These are phyloP conservation scores for Hydrotaea cyrtoneurina DNA, from an alignment of 2,888 invertebrate genomes.

Conservation along the genomic window DNA sequence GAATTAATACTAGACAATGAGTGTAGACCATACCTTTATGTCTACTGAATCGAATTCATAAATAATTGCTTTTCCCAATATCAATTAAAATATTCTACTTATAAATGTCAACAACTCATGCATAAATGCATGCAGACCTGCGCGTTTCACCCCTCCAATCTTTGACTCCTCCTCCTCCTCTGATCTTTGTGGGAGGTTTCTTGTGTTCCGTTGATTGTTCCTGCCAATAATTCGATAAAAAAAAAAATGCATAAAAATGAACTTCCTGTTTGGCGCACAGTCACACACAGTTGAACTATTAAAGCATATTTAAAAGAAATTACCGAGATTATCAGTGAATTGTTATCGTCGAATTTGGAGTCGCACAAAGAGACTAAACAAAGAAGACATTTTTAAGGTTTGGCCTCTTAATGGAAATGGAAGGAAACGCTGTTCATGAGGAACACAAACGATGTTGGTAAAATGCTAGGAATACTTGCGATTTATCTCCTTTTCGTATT, in stretches of 20 bases:
- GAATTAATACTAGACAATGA: too few species aligned
- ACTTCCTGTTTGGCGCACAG: conserved; percentile 17
- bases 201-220: neutral
- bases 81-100: conserved; percentile 13
- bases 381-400: conserved; percentile 58
- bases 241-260: conserved; percentile 33
- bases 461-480: conserved; percentile 47
- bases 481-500: conserved; percentile 58
- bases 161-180: neutral
- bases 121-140: neutral
- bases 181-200: conserved; percentile 4
- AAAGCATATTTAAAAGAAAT: conserved; percentile 39
- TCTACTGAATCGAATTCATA: conserved; percentile 19
- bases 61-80: conserved; percentile 21
- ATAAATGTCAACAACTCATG: neutral
- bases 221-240: conserved; percentile 26
- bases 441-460: conserved; percentile 18
- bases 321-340: conserved; percentile 28
- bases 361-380: neutral
- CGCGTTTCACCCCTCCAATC: neutral
- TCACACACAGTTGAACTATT: conserved; percentile 34
- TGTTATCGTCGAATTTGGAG: neutral
- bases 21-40: conserved; percentile 3
- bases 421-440: neutral
- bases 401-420: conserved; percentile 51